Evolutionary conservation across 2,113 vertebrate genomes (phyloP), one percentile per base, ranked within the genome.

Genomic region (Pangasianodon gigas): DNA sequence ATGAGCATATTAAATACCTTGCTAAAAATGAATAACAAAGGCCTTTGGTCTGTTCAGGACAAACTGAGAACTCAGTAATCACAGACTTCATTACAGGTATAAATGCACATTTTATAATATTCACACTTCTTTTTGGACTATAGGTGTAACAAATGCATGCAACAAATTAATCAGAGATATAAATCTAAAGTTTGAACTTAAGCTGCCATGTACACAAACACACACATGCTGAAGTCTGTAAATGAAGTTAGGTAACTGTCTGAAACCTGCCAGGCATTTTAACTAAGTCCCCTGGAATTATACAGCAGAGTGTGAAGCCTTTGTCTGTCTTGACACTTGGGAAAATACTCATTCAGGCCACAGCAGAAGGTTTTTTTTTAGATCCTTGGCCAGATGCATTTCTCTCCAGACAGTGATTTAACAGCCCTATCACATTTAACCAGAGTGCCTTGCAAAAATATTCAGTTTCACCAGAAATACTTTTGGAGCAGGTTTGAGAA

Each of bases 281-380:
- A 83, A 93, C 90, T 67, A 80, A 92, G 65, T 93, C 89, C 84
- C 58, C 91, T 94, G 90, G 93, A 83, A 86, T 87, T 5, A 88
- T 69, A 93, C 93, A 89, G 86, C 90, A 90, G 91, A 92, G 92
- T 88, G 88, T 92, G 87, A 84, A 79, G 62, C 89, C 89, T 90
- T 95, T 95, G 88, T 95, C 92, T 93, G 81, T 80, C 41, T 1
- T 26, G 21, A 77, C 90, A 89, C 60, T 85, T 65, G 77, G 89
- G 88, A 88, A 93, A 93, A 92, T 89, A 91, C 89, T 94, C 88
- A 85, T 62, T 81, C n/a, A 56, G 62, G 4, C 58, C 79, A 71
- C 56, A 86, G 52, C 19, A 48, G 9, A 85, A 86, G 62, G 69
- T 77, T 80, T 51, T 80, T 48, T 51, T 79, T 79, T 56, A 52